Conservation (phyloP, 2,797 vertebrate species). For the Tapirus indicus region DNA sequence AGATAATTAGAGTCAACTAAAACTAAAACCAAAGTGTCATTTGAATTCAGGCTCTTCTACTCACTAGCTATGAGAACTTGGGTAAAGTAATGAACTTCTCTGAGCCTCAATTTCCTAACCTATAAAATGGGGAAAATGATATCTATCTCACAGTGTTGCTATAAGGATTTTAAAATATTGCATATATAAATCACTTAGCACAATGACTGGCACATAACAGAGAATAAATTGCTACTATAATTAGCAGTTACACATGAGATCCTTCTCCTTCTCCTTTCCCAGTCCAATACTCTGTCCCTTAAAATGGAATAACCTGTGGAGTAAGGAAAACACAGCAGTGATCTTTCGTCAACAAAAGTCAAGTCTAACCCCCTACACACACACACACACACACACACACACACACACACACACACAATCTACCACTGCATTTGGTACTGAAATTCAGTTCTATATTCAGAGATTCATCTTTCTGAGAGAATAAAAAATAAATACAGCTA, state of each 20-base stretch:
- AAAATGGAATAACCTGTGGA: slow-evolving; percentile 13
- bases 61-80: background rate
- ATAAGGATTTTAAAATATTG: background rate
- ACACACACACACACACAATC: background rate
- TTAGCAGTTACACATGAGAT: background rate
- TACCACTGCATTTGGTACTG: background rate
- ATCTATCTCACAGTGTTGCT: background rate
- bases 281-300: slow-evolving; percentile 13
- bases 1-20: slow-evolving; percentile 52
- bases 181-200: background rate
- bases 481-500: background rate
- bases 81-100: background rate
- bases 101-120: slow-evolving; percentile 48
- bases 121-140: slow-evolving; percentile 32
- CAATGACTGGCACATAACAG: background rate
- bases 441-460: slow-evolving; percentile 8
- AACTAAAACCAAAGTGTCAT: background rate
- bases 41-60: slow-evolving; percentile 15
- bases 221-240: slow-evolving; percentile 14
- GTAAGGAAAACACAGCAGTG: slow-evolving; percentile 26
- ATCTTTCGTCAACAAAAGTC: slow-evolving; percentile 11
- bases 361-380: background rate
- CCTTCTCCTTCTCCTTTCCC: background rate
- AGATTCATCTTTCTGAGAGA: background rate
- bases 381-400: background rate